Evolutionary conservation across 1,140 invertebrate species (phyloP).

Genomic region (Aphelenchoides fujianensis): DNA sequence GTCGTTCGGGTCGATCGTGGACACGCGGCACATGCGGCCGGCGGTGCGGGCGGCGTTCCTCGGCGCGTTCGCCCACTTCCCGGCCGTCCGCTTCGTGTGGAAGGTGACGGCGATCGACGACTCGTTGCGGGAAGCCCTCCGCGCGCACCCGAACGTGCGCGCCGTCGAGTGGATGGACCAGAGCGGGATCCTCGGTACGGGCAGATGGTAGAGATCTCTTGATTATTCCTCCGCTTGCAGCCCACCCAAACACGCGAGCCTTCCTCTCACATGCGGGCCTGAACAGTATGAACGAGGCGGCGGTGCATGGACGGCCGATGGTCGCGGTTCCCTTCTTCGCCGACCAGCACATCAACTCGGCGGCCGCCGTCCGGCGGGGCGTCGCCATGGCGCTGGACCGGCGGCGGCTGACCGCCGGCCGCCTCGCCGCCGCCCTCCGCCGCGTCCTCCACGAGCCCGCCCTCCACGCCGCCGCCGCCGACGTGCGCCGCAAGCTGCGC

Average conservation of each 20-base stretch:
- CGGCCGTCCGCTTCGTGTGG: slow-evolving; percentile 23
- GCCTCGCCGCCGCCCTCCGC: too few relatives aligned
- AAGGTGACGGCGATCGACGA: slow-evolving; percentile 18
- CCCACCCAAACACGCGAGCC: slow-evolving; percentile 69
- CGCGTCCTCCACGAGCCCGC: too few relatives aligned
- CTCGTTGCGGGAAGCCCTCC: background rate
- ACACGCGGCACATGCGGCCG: slow-evolving; percentile 18
- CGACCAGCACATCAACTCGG: too few relatives aligned
- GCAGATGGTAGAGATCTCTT: background rate
- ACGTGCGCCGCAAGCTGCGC: too few relatives aligned
- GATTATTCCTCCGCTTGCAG: slow-evolving; percentile 59
- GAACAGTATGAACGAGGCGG: slow-evolving; percentile 69
- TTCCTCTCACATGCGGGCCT: slow-evolving; percentile 71
- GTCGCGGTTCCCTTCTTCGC: slow-evolving; percentile 69
- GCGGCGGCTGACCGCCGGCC: too few relatives aligned
- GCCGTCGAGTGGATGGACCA: slow-evolving; percentile 23
- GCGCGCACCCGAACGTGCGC: slow-evolving; percentile 11
- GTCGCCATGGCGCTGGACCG: too few relatives aligned
- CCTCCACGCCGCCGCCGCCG: too few relatives aligned
- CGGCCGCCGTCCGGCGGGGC: too few relatives aligned
- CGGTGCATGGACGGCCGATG: slow-evolving; percentile 70
- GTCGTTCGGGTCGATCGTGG: slow-evolving; percentile 22
- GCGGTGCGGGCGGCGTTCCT: slow-evolving; percentile 16
- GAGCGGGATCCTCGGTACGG: slow-evolving; percentile 11
- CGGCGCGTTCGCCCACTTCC: slow-evolving; percentile 15